These are phyloP conservation scores for human DNA, from an alignment of 2,113 vertebrate species.

Conservation along the genomic window DNA sequence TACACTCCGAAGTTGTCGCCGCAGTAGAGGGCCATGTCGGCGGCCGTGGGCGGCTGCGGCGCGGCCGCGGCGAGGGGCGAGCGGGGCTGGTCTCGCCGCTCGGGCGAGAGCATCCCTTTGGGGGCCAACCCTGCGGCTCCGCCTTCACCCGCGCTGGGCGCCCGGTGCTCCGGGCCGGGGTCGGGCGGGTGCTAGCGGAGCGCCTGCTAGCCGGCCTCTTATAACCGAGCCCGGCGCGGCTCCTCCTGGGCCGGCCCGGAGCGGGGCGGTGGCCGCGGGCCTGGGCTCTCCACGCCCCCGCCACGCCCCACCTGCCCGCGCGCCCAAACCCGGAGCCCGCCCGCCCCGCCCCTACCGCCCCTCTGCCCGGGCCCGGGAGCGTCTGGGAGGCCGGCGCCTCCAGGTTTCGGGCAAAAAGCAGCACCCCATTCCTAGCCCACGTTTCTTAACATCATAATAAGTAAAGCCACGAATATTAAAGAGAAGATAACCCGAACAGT, in stretches of 20 bases:
- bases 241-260: slow-evolving; percentile 6
- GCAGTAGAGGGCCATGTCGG: slow-evolving; percentile 94
- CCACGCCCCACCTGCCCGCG: slow-evolving; percentile 61
- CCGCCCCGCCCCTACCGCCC: not conserved
- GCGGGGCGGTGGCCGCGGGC: slow-evolving; percentile 58
- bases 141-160: not conserved
- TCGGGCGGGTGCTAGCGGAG: slow-evolving; percentile 56
- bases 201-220: not conserved
- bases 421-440: not conserved
- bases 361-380: not conserved
- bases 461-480: not conserved
- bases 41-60: slow-evolving; percentile 86
- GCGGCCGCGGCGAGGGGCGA: slow-evolving; percentile 82
- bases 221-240: slow-evolving; percentile 42
- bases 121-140: slow-evolving; percentile 57
- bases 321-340: not conserved
- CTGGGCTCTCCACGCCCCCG: slow-evolving; percentile 58
- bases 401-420: not conserved
- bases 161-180: rapidly evolving
- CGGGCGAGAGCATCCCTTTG: slow-evolving; percentile 84
- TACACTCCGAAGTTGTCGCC: slow-evolving; percentile 93
- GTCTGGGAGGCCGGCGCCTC: not conserved
- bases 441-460: not conserved
- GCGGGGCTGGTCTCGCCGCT: slow-evolving; percentile 82
- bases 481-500: not conserved